phyloP scores from a whole-genome alignment of 2,888 invertebrate species.

The Taphrorychus bicolor region DNA sequence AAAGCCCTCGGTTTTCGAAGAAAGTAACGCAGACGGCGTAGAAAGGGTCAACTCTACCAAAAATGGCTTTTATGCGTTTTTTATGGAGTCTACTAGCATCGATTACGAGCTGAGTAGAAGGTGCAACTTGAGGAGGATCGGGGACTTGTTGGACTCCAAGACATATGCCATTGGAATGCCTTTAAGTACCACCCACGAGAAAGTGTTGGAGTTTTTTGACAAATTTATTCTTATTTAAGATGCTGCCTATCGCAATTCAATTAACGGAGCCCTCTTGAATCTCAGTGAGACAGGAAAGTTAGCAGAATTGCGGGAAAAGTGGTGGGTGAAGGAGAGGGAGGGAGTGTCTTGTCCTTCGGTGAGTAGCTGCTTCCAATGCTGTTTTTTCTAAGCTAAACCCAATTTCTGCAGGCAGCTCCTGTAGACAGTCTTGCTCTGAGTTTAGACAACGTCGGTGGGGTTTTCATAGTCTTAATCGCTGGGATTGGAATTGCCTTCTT shows the following conservation, averaged over 20 bases:
- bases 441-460: constrained; percentile 88
- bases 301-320: constrained; percentile 81
- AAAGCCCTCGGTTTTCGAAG: constrained; percentile 81
- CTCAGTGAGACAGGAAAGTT: constrained; percentile 89
- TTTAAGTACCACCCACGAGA: constrained; percentile 74
- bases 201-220: no score
- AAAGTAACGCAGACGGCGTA: constrained; percentile 81
- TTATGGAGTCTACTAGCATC: constrained; percentile 96
- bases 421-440: constrained; percentile 61
- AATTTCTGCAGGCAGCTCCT: constrained; percentile 12
- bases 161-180: constrained; percentile 94
- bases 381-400: no score
- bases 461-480: constrained; percentile 81
- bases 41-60: constrained; percentile 82
- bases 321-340: constrained; percentile 81
- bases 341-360: constrained; percentile 49
- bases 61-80: constrained; percentile 84
- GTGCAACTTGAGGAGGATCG: constrained; percentile 84
- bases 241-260: constrained; percentile 76
- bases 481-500: constrained; percentile 76
- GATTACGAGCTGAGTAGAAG: constrained; percentile 89
- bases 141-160: constrained; percentile 83
- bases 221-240: constrained; percentile 62
- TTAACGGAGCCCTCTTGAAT: constrained; percentile 86
- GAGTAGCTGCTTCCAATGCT: constrained; percentile 25